Evolutionary conservation across 2,113 vertebrate species (phyloP).

Genomic region (Pycnonotus jocosus): DNA sequence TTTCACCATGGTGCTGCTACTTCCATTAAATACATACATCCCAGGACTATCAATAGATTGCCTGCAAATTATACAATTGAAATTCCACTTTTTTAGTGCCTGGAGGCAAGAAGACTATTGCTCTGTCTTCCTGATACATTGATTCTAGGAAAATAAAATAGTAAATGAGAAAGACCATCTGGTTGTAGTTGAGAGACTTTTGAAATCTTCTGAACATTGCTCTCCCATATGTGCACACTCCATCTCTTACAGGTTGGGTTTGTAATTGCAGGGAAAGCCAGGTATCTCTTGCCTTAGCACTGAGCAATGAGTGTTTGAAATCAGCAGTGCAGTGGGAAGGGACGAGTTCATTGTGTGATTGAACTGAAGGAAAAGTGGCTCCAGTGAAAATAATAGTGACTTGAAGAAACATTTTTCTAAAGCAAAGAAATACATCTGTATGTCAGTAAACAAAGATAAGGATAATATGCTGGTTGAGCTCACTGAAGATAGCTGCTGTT

Average conservation of each 20-base stretch:
- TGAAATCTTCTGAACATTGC: not conserved
- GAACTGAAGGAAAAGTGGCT: conserved; percentile 72
- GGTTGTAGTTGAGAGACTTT: not conserved
- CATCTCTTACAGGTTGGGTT: not conserved
- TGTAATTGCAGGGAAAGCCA: conserved; percentile 62
- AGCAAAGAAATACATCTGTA: conserved; percentile 29
- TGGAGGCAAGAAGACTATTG: not conserved
- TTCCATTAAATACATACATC: not conserved
- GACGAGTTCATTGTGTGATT: conserved; percentile 62
- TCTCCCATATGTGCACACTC: not conserved
- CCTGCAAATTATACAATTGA: not conserved
- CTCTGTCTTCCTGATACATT: not conserved
- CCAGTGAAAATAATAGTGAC: conserved; percentile 37
- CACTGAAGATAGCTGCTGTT: not conserved
- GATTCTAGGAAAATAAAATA: not conserved
- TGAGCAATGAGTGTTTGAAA: conserved; percentile 65
- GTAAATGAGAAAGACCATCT: not conserved
- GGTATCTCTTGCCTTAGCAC: conserved; percentile 66
- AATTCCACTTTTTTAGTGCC: not conserved
- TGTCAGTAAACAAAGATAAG: not conserved
- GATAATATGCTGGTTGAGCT: not conserved
- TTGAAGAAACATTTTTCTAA: conserved; percentile 44
- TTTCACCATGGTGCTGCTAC: not conserved
- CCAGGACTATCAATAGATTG: not conserved
- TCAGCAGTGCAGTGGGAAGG: conserved; percentile 65